Conservation (phyloP, 2,113 vertebrate species). For the Macroglossus sobrinus region DNA sequence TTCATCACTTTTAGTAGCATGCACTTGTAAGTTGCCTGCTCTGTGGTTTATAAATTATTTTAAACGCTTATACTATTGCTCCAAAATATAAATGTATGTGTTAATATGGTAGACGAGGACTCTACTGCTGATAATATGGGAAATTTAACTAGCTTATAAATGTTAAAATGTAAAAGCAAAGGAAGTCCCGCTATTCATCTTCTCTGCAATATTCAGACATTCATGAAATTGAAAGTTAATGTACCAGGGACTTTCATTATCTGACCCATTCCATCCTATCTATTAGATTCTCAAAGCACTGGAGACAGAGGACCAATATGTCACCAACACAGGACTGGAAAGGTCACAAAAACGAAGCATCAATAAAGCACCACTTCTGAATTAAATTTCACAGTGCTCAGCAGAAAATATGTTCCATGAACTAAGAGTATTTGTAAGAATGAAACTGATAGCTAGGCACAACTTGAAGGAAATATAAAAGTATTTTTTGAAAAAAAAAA, state of each 20-base stretch:
- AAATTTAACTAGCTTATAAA: conserved; percentile 82
- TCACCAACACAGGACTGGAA: conserved; percentile 84
- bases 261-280: conserved; percentile 86
- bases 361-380: conserved; percentile 84
- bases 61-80: conserved; percentile 61
- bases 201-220: conserved; percentile 86
- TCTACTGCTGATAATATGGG: conserved; percentile 73
- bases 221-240: conserved; percentile 90
- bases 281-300: conserved; percentile 84
- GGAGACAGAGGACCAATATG: conserved; percentile 86
- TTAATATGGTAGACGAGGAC: conserved; percentile 66
- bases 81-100: conserved; percentile 73
- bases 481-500: not conserved
- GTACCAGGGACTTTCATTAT: conserved; percentile 90
- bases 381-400: conserved; percentile 83
- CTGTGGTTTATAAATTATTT: conserved; percentile 75
- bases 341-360: conserved; percentile 86
- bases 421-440: conserved; percentile 74
- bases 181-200: conserved; percentile 85
- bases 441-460: not conserved
- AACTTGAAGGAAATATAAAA: not conserved
- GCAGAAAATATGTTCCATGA: conserved; percentile 78
- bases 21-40: conserved; percentile 46
- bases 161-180: conserved; percentile 84
- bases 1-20: conserved; percentile 54